Evolutionary conservation across 2,113 vertebrate species (phyloP).

Genomic region (Hiodon alosoides): DNA sequence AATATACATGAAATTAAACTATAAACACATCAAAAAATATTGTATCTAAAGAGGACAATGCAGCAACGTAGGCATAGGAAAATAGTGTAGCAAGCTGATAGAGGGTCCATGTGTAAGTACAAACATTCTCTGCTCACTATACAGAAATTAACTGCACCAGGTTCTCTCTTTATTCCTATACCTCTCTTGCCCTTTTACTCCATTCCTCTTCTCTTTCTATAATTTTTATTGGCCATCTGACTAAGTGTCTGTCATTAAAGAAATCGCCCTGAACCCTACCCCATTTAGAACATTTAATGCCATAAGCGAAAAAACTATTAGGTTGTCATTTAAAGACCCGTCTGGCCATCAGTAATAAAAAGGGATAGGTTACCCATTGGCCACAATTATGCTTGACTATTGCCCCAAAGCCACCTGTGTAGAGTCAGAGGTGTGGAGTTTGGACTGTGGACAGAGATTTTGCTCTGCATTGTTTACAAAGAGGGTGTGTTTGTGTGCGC

Average conservation of each 20-base stretch:
- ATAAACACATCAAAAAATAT: too few relatives aligned
- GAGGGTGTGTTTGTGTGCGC: conserved; percentile 22
- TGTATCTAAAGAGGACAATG: too few relatives aligned
- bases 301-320: neutral
- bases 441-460: neutral
- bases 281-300: neutral
- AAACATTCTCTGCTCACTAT: too few relatives aligned
- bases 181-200: neutral
- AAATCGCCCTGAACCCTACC: neutral
- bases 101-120: too few relatives aligned
- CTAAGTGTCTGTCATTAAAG: too few relatives aligned
- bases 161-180: neutral
- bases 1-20: too few relatives aligned
- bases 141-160: too few relatives aligned
- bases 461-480: conserved; percentile 45
- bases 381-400: neutral
- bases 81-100: too few relatives aligned
- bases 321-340: too few relatives aligned
- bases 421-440: neutral
- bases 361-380: neutral
- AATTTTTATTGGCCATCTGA: too few relatives aligned
- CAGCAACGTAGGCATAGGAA: too few relatives aligned
- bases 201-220: neutral
- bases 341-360: neutral
- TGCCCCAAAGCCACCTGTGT: neutral